phyloP scores from a whole-genome alignment of 2,113 vertebrate genomes.

The Cheilinus undulatus region DNA sequence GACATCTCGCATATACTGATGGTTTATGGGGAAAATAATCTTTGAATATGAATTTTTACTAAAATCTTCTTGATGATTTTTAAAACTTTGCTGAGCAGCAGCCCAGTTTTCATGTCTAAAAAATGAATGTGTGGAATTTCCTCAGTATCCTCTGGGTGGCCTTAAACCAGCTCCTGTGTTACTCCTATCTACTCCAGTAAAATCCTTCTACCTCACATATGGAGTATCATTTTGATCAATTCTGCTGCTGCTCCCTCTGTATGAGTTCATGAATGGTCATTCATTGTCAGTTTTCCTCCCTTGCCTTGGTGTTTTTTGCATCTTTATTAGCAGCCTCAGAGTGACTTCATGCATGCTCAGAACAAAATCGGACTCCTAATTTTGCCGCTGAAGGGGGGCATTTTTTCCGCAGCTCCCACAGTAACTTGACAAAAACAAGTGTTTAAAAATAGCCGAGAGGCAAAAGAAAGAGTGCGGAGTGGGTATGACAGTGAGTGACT shows the following conservation, averaged over 20 bases:
- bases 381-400: neutral
- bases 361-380: neutral
- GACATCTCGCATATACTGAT: no score
- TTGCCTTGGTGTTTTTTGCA: neutral
- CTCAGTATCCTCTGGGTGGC: neutral
- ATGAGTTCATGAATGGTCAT: no score
- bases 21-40: neutral
- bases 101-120: neutral
- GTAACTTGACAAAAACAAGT: constrained; percentile 51
- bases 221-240: neutral
- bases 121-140: neutral
- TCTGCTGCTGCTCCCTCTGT: no score
- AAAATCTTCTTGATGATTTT: neutral
- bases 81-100: no score
- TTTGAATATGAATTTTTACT: neutral
- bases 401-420: constrained; percentile 10
- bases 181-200: neutral
- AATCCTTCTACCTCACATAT: neutral
- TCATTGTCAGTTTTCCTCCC: neutral
- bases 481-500: constrained; percentile 59
- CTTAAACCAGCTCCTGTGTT: neutral
- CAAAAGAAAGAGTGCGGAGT: constrained; percentile 37
- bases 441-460: constrained; percentile 62
- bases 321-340: neutral
- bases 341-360: neutral